Evolutionary conservation across 2,113 vertebrate species (phyloP).

Genomic region (Anarhynchus alexandrinus): DNA sequence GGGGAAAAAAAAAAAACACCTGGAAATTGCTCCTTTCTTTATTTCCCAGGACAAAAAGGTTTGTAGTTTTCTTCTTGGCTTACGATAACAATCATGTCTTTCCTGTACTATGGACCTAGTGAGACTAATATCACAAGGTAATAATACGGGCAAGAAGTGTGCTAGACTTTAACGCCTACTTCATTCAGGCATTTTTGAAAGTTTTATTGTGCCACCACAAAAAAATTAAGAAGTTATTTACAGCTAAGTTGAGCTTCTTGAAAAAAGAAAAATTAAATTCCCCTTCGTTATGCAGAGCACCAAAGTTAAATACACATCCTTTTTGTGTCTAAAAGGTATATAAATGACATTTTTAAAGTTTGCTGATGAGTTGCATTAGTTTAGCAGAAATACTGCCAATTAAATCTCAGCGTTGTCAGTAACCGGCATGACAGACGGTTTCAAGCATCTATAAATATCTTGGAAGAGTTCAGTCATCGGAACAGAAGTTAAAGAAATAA

Average conservation of each 20-base stretch:
- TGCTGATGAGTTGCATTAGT: not conserved
- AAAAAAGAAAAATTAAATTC: not conserved
- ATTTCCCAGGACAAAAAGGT: not conserved
- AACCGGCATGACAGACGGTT: not conserved
- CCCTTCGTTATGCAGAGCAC: not conserved
- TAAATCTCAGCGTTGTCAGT: not conserved
- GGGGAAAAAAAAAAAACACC: not conserved
- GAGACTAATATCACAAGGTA: not conserved
- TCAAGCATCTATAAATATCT: not conserved
- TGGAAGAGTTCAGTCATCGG: not conserved
- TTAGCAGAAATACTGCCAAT: not conserved
- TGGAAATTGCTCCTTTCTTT: conserved; percentile 22
- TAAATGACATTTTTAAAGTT: not conserved
- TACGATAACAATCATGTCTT: not conserved
- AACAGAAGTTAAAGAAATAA: not conserved
- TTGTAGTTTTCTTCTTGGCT: not conserved
- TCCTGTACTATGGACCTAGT: not conserved
- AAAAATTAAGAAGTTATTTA: not conserved
- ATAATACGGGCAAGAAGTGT: not conserved
- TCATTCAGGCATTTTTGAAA: not conserved
- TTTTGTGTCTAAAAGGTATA: not conserved
- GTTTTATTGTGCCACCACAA: not conserved
- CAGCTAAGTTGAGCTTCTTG: not conserved
- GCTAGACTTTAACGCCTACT: not conserved
- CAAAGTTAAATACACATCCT: not conserved